Conservation (phyloP, 37 sponge, comb jelly and placozoan species). For the Diacarnus erythraeanus region DNA sequence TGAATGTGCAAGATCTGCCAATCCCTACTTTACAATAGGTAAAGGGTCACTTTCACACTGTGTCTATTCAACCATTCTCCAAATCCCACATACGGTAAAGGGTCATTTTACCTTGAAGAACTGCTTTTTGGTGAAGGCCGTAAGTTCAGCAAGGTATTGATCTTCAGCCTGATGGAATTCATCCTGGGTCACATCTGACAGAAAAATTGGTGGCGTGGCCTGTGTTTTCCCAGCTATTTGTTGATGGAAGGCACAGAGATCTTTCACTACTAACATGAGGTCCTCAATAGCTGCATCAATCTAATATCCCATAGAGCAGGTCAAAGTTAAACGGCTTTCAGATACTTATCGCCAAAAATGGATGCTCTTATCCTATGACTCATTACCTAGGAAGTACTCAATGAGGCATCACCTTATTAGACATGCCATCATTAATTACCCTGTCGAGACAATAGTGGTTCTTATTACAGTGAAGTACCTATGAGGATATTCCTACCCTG, state of each 20-base stretch:
- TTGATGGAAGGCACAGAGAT: constrained; percentile 33
- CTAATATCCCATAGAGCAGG: not conserved
- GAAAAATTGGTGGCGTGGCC: constrained; percentile 8
- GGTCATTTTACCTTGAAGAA: constrained; percentile 52
- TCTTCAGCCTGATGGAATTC: constrained; percentile 41
- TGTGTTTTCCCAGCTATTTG: not conserved
- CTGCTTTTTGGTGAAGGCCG: constrained; percentile 62
- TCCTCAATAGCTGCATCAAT: constrained; percentile 31
- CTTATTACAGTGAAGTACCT: too few species aligned
- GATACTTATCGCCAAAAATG: not conserved
- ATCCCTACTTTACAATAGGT: not conserved
- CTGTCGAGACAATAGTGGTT: too few species aligned
- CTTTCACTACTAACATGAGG: constrained; percentile 1
- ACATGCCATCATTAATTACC: too few species aligned
- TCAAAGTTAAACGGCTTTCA: not conserved
- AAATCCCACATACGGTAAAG: too few species aligned
- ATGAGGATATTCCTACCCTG: not conserved
- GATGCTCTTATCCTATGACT: too few species aligned
- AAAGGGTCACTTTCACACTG: too few species aligned
- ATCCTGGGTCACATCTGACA: constrained; percentile 18
- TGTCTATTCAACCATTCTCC: too few species aligned
- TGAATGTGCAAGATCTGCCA: constrained; percentile 7
- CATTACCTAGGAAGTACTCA: too few species aligned
- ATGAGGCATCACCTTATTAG: too few species aligned
- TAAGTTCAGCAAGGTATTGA: constrained; percentile 44